phyloP scores from a whole-genome alignment of 2,888 invertebrate species.

The Drosophila quasianomalipes region DNA sequence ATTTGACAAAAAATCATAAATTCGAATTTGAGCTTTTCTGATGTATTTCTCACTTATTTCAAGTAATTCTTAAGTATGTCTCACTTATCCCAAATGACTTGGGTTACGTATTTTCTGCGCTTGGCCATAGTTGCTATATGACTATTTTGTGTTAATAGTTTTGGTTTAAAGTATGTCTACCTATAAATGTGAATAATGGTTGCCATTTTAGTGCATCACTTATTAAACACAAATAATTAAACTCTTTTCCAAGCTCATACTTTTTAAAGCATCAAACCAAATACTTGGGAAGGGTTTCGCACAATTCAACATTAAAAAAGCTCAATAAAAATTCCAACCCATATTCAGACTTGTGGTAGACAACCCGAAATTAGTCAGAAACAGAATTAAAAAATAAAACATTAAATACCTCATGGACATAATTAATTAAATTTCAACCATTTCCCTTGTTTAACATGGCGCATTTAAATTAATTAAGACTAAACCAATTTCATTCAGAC shows the following conservation, averaged over 20 bases:
- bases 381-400: not conserved
- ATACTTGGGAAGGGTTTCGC: not conserved
- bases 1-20: too few species aligned
- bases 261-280: not conserved
- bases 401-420: not conserved
- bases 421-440: not conserved
- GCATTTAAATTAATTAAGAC: not conserved
- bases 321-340: not conserved
- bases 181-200: not conserved
- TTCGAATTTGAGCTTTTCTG: not conserved
- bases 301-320: not conserved
- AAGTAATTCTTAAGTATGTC: not conserved
- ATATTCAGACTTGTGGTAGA: not conserved
- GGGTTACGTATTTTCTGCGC: not conserved
- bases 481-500: not conserved
- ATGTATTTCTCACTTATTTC: not conserved
- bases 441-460: not conserved
- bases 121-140: not conserved
- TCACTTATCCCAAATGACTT: not conserved
- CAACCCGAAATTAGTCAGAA: not conserved
- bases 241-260: not conserved
- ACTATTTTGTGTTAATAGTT: not conserved
- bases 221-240: not conserved
- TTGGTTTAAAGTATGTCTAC: not conserved
- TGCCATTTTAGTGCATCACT: not conserved